Conservation (phyloP, 2,113 vertebrate genomes). For the Phodopus roborovskii region DNA sequence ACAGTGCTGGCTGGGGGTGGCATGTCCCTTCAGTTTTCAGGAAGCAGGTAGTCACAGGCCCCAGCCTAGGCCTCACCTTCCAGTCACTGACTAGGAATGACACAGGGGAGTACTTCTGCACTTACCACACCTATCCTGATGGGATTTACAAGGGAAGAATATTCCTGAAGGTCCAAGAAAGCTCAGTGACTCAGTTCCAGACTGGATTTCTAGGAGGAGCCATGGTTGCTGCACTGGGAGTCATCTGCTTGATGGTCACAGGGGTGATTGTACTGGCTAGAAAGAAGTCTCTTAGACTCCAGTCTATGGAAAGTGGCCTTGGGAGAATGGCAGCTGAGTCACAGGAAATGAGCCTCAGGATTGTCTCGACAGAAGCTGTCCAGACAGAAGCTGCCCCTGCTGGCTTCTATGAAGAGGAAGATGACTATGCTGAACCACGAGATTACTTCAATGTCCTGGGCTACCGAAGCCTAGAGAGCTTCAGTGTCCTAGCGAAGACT, state of each 20-base stretch:
- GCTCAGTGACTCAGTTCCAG: background rate
- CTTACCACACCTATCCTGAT: conserved; percentile 75
- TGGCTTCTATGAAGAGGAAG: background rate
- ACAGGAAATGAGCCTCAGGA: background rate
- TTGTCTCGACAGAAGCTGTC: background rate
- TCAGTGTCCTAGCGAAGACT: conserved; percentile 9
- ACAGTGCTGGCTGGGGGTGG: background rate
- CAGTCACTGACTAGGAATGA: conserved; percentile 59
- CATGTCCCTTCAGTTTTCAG: background rate
- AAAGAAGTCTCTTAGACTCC: conserved; percentile 50
- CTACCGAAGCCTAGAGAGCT: conserved; percentile 71
- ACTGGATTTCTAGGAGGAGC: conserved; percentile 25
- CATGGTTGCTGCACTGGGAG: background rate
- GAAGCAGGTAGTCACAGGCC: background rate
- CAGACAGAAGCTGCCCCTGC: background rate
- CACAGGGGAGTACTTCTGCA: conserved; percentile 75
- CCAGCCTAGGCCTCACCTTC: conserved; percentile 60
- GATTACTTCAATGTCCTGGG: conserved; percentile 80
- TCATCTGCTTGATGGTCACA: background rate
- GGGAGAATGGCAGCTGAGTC: fast-evolving
- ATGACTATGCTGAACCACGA: background rate
- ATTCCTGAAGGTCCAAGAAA: conserved; percentile 70
- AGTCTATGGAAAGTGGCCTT: background rate
- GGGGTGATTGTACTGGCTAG: background rate
- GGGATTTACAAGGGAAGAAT: conserved; percentile 69